These are phyloP conservation scores for Melanostigma gelatinosum DNA, from an alignment of 2,113 vertebrate genomes.

Conservation along the genomic window DNA sequence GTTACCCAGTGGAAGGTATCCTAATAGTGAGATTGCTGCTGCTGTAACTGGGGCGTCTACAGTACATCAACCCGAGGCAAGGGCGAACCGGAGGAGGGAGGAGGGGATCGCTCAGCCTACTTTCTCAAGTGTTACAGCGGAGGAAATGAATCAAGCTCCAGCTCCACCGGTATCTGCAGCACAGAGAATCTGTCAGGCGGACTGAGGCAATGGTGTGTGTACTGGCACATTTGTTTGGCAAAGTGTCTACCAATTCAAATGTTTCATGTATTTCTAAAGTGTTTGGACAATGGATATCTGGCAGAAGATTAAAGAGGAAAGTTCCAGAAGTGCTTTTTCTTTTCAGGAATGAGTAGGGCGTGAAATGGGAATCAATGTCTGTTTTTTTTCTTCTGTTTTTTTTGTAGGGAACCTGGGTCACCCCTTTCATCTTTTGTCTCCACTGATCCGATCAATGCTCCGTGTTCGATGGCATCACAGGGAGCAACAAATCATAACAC, in stretches of 20 bases:
- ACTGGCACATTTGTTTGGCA: slow-evolving; percentile 18
- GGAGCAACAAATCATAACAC: slow-evolving; percentile 67
- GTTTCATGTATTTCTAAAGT: slow-evolving; percentile 10
- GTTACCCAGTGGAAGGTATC: slow-evolving; percentile 37
- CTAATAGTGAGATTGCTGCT: slow-evolving; percentile 38
- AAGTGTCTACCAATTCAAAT: slow-evolving; percentile 34
- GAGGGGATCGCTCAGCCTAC: slow-evolving; percentile 60
- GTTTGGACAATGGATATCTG: slow-evolving; percentile 8
- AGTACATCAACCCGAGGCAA: slow-evolving; percentile 58
- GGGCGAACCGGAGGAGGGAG: slow-evolving; percentile 58
- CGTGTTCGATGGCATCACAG: slow-evolving; percentile 59
- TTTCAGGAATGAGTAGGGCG: slow-evolving; percentile 41
- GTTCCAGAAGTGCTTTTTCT: slow-evolving; percentile 48
- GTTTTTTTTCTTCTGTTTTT: slow-evolving; percentile 10
- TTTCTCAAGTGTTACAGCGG: slow-evolving; percentile 60
- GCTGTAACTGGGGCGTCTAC: slow-evolving; percentile 61
- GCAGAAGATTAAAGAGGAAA: slow-evolving; percentile 26
- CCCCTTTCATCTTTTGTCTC: slow-evolving; percentile 71
- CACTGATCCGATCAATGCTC: slow-evolving; percentile 53
- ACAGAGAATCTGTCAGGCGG: slow-evolving; percentile 40
- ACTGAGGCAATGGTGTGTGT: slow-evolving; percentile 16
- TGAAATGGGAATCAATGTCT: slow-evolving; percentile 57
- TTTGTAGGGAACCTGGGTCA: slow-evolving; percentile 77
- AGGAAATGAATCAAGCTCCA: slow-evolving; percentile 53
- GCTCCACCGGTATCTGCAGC: slow-evolving; percentile 35